Conservation (phyloP, 2,113 vertebrate species). For the Brachionichthys hirsutus region DNA sequence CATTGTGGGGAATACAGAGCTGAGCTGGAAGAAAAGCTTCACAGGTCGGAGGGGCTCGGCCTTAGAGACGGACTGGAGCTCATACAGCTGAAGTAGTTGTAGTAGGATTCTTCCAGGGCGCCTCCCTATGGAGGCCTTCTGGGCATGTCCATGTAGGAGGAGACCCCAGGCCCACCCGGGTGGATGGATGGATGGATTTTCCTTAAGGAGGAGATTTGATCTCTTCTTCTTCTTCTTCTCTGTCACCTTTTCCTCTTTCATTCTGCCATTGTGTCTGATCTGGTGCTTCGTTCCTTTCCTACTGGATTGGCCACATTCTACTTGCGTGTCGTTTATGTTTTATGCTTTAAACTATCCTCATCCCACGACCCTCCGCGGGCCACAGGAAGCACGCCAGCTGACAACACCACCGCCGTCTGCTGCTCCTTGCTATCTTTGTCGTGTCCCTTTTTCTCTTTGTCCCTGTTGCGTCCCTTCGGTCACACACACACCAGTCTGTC, state of each 20-base stretch:
- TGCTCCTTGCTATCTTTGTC: slow-evolving; percentile 1
- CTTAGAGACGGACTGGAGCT: no score
- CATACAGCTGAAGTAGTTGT: no score
- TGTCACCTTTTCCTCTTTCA: slow-evolving; percentile 10
- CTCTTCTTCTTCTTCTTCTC: background rate
- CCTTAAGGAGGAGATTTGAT: no score
- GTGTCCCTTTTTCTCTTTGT: slow-evolving; percentile 1
- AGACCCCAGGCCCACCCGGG: no score
- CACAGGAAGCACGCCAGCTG: slow-evolving; percentile 15
- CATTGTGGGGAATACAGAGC: no score
- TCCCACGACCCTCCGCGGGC: slow-evolving; percentile 15
- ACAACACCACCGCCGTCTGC: slow-evolving; percentile 9
- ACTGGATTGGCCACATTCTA: slow-evolving; percentile 14
- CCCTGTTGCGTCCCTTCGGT: background rate
- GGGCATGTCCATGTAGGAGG: no score
- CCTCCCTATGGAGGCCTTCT: no score
- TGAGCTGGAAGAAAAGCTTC: no score
- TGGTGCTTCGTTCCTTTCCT: background rate
- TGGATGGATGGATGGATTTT: no score
- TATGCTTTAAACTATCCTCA: slow-evolving; percentile 28
- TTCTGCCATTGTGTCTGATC: background rate
- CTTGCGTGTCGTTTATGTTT: slow-evolving; percentile 23
- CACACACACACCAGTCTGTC: slow-evolving; percentile 17
- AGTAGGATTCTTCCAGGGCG: no score
- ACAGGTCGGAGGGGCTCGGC: no score